These are phyloP conservation scores for Cossypha caffra DNA, from an alignment of 2,797 vertebrate species.

Conservation along the genomic window DNA sequence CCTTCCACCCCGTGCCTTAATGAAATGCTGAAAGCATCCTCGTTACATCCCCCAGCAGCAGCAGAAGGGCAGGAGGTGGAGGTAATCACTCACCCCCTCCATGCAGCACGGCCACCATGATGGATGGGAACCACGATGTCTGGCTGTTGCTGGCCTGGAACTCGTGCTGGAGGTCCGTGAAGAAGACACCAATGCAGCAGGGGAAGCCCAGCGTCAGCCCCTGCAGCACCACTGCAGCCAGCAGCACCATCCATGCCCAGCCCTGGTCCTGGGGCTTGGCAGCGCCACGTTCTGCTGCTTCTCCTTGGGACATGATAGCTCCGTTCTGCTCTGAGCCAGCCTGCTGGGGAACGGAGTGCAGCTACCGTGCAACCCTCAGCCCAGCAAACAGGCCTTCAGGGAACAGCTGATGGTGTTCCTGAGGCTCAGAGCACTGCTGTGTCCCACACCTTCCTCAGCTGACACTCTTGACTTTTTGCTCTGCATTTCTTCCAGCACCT, in stretches of 20 bases:
- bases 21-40: not conserved
- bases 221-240: conserved; percentile 83
- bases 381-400: not conserved
- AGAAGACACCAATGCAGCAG: conserved; percentile 88
- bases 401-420: not conserved
- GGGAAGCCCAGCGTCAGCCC: conserved; percentile 89
- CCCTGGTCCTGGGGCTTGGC: conserved; percentile 78
- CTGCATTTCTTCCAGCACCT: conserved; percentile 21
- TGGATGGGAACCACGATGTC: conserved; percentile 94
- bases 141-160: conserved; percentile 90
- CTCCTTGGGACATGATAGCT: conserved; percentile 18
- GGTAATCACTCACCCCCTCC: conserved; percentile 84
- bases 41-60: fast-evolving
- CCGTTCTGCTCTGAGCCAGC: not conserved
- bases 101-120: conserved; percentile 87
- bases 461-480: not conserved
- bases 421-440: not conserved
- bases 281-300: not conserved
- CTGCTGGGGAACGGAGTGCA: not conserved
- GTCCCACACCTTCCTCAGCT: not conserved
- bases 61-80: not conserved
- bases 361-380: not conserved
- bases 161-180: conserved; percentile 88
- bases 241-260: conserved; percentile 93
- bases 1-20: fast-evolving